These are phyloP conservation scores for Ciconia stormi DNA, from an alignment of 2,113 vertebrate species.

Conservation along the genomic window DNA sequence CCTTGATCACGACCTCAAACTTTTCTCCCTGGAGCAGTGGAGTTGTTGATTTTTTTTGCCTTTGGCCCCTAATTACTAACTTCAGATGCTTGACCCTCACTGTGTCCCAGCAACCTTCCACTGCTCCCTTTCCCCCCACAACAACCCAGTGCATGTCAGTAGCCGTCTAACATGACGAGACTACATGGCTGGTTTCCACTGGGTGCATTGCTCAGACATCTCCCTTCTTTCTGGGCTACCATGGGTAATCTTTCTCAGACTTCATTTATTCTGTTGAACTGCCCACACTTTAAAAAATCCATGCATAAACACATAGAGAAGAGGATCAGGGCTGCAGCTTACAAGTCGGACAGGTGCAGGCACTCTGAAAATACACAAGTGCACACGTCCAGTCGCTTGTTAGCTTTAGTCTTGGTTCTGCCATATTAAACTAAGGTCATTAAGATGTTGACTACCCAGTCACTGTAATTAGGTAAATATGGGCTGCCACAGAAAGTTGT, in stretches of 20 bases:
- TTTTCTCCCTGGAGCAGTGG: background rate
- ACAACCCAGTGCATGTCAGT: background rate
- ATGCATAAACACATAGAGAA: background rate
- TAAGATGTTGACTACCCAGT: background rate
- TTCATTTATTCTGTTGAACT: background rate
- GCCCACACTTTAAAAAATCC: background rate
- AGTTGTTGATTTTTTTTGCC: background rate
- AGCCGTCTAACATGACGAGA: background rate
- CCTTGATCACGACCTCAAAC: background rate
- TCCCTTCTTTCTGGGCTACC: background rate
- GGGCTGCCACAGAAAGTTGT: background rate
- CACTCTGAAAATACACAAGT: background rate
- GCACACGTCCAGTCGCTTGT: background rate
- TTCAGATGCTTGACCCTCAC: background rate
- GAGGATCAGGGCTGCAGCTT: background rate
- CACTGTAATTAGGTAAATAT: background rate
- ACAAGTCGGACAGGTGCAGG: background rate
- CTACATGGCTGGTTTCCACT: background rate
- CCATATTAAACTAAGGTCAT: background rate
- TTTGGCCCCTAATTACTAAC: background rate
- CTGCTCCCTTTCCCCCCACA: background rate
- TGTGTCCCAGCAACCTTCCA: background rate
- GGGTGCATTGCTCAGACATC: background rate
- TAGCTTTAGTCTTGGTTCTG: background rate
- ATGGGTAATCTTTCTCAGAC: background rate